Percentiles rank a stretch among this genome's conserved stretches.
Evolutionary conservation across 2,113 vertebrate genomes (phyloP).

Genomic region (Nesogale talazaci): DNA sequence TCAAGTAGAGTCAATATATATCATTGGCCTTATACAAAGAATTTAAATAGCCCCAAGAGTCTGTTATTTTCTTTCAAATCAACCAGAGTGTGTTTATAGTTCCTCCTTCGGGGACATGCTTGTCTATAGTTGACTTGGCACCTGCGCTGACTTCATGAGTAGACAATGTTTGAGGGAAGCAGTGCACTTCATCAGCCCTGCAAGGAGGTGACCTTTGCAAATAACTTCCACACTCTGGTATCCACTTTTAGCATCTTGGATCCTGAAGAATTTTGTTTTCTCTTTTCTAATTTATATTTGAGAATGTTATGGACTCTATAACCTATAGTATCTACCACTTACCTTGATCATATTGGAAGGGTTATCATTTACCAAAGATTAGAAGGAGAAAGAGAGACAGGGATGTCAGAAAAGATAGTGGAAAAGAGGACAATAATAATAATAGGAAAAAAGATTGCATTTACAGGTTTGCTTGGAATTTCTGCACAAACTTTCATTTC

Average conservation of each 20-base stretch:
- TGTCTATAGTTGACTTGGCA: background rate
- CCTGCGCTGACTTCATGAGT: background rate
- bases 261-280: background rate
- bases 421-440: background rate
- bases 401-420: background rate
- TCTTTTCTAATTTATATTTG: conserved; percentile 38
- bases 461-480: background rate
- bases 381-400: background rate
- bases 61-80: conserved; percentile 33
- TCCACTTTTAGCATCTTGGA: background rate
- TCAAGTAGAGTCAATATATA: background rate
- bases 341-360: background rate
- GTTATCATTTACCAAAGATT: background rate
- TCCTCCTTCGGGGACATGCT: conserved; percentile 11
- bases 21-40: background rate
- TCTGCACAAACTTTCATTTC: background rate
- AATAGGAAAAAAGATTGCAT: background rate
- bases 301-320: background rate
- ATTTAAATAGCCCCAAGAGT: background rate
- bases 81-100: background rate
- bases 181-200: background rate
- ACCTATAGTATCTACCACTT: background rate
- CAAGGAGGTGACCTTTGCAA: background rate
- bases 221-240: background rate
- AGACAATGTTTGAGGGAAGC: background rate